phyloP scores from a whole-genome alignment of 2,888 invertebrate genomes.

The Drosophila siamana region DNA sequence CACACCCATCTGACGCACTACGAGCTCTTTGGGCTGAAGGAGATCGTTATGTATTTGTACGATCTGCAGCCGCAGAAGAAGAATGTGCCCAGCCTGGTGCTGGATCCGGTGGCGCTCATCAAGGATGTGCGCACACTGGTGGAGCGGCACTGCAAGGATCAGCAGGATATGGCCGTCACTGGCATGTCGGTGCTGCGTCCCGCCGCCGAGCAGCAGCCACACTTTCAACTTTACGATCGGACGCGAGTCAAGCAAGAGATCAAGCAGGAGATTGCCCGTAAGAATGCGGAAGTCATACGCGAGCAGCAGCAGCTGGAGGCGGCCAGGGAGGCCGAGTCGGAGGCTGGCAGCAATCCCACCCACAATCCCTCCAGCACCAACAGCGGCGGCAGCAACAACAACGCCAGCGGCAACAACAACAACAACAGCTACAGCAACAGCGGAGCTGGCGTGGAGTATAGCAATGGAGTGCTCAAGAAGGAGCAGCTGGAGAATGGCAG shows the following conservation, averaged over 20 bases:
- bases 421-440: conserved; percentile 25
- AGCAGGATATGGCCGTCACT: conserved; percentile 92
- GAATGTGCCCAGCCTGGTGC: conserved; percentile 95
- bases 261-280: conserved; percentile 82
- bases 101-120: conserved; percentile 95
- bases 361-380: conserved; percentile 10
- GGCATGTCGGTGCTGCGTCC: conserved; percentile 91
- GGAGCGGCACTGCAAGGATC: conserved; percentile 95
- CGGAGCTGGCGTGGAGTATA: conserved; percentile 59
- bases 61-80: conserved; percentile 95
- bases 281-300: conserved; percentile 80
- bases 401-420: conserved; percentile 28
- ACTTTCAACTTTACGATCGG: conserved; percentile 82
- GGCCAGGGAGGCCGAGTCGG: conserved; percentile 70
- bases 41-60: conserved; percentile 96
- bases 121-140: conserved; percentile 95
- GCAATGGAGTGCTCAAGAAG: conserved; percentile 78
- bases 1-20: conserved; percentile 92
- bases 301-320: conserved; percentile 79
- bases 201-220: conserved; percentile 59
- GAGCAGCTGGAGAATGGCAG: conserved; percentile 78
- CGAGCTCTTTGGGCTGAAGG: conserved; percentile 92
- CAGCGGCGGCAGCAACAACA: conserved; percentile 42
- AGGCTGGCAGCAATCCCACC: conserved; percentile 39
- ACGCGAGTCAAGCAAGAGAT: conserved; percentile 83